These are phyloP conservation scores for Fragum sueziense DNA, from an alignment of 2,888 invertebrate species.

Conservation along the genomic window DNA sequence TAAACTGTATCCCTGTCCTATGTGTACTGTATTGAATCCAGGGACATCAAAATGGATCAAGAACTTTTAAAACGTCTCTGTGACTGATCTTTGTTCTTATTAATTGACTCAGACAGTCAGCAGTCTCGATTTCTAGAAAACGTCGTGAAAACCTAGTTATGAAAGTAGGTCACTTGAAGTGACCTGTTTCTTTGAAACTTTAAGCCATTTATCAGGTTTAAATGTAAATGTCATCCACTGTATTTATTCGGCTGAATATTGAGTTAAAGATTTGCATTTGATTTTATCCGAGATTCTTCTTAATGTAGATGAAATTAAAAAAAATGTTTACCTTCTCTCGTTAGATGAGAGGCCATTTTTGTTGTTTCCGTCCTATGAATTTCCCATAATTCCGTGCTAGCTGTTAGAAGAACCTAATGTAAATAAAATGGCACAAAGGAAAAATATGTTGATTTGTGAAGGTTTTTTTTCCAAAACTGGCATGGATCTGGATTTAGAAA, in stretches of 20 bases:
- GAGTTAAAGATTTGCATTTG: neutral
- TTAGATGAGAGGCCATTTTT: slow-evolving; percentile 50
- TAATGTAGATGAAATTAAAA: neutral
- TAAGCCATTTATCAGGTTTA: too few relatives aligned
- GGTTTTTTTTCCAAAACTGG: neutral
- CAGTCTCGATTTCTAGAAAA: too few relatives aligned
- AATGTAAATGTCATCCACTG: neutral
- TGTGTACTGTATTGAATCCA: too few relatives aligned
- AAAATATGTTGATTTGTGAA: too few relatives aligned
- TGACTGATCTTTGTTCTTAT: too few relatives aligned
- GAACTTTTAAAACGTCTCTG: too few relatives aligned
- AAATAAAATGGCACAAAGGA: neutral
- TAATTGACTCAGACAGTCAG: too few relatives aligned
- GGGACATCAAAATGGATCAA: too few relatives aligned
- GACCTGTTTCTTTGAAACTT: too few relatives aligned
- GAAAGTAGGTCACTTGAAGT: too few relatives aligned
- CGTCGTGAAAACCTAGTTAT: too few relatives aligned
- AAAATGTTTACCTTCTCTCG: slow-evolving; percentile 7
- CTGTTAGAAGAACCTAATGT: neutral
- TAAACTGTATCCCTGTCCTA: too few relatives aligned
- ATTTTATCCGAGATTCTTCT: neutral
- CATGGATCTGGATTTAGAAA: neutral
- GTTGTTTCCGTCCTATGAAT: neutral
- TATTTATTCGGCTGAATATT: neutral
- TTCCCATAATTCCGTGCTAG: slow-evolving; percentile 10